Evolutionary conservation across 1,140 invertebrate species (phyloP).

Genomic region (Megalonaias nervosa): DNA sequence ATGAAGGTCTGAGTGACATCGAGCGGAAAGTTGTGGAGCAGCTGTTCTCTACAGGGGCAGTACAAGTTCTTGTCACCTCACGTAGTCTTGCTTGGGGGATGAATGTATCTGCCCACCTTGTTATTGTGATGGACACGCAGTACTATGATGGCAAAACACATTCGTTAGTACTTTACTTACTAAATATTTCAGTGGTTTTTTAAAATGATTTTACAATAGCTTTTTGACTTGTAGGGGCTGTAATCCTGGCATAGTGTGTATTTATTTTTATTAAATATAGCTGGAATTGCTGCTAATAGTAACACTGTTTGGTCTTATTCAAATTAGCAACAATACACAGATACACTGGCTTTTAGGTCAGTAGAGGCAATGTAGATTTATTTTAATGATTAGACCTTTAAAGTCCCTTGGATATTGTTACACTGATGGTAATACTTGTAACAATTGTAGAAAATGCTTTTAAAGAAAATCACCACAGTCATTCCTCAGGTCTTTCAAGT

Average conservation of each 20-base stretch:
- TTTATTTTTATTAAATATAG: neutral
- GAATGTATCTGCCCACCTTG: slow-evolving; percentile 90
- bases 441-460: too few species aligned
- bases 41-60: slow-evolving; percentile 92
- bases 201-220: neutral
- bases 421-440: too few species aligned
- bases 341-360: too few species aligned
- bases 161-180: slow-evolving; percentile 60
- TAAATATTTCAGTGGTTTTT: neutral
- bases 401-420: too few species aligned
- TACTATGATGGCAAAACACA: slow-evolving; percentile 94
- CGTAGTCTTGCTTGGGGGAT: slow-evolving; percentile 94
- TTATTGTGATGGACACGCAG: slow-evolving; percentile 98
- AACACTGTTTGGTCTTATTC: neutral
- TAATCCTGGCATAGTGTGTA: neutral
- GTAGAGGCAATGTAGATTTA: too few species aligned
- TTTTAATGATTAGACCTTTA: too few species aligned
- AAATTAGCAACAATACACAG: too few species aligned
- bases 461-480: too few species aligned
- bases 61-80: slow-evolving; percentile 93
- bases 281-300: neutral
- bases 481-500: too few species aligned
- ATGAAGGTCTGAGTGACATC: slow-evolving; percentile 89
- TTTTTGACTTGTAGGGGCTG: neutral
- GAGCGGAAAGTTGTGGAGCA: slow-evolving; percentile 94